Percentiles rank a stretch among this genome's conserved stretches.
Evolutionary conservation across 2,888 invertebrate genomes (phyloP).

Genomic region (Fabriciana adippe): DNA sequence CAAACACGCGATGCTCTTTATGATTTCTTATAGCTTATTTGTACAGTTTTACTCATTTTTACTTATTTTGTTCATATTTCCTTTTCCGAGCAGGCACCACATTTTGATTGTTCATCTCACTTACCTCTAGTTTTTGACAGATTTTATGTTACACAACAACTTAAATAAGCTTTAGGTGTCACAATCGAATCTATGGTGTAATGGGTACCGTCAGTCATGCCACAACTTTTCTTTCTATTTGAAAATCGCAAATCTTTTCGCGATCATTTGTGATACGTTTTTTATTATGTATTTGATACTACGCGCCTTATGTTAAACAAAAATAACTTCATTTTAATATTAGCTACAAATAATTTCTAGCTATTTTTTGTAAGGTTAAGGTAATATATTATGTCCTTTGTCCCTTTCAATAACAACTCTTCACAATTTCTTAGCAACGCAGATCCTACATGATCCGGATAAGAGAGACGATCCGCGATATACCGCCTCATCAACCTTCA

Average conservation of each 20-base stretch:
- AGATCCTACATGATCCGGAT: conserved; percentile 38
- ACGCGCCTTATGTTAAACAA: too few relatives aligned
- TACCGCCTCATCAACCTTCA: conserved; percentile 32
- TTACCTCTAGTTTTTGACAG: too few relatives aligned
- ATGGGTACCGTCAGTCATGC: too few relatives aligned
- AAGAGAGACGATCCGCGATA: conserved; percentile 31
- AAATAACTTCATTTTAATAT: too few relatives aligned
- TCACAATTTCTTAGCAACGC: conserved; percentile 34
- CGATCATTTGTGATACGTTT: too few relatives aligned
- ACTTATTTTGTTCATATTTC: background rate
- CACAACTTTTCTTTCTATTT: too few relatives aligned
- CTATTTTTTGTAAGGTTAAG: background rate
- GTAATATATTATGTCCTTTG: conserved; percentile 14
- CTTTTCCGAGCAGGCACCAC: background rate
- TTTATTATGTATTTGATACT: too few relatives aligned
- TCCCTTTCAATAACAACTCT: conserved; percentile 31
- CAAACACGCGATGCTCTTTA: conserved; percentile 67
- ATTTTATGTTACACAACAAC: too few relatives aligned
- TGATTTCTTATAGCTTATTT: conserved; percentile 52
- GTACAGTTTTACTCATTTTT: conserved; percentile 46
- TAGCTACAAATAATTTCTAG: background rate
- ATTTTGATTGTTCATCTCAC: background rate
- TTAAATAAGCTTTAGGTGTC: too few relatives aligned
- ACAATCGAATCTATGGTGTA: too few relatives aligned
- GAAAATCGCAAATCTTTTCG: too few relatives aligned